These are phyloP conservation scores for Lasioglossum zephyrum DNA, from an alignment of 2,888 invertebrate species.

Conservation along the genomic window DNA sequence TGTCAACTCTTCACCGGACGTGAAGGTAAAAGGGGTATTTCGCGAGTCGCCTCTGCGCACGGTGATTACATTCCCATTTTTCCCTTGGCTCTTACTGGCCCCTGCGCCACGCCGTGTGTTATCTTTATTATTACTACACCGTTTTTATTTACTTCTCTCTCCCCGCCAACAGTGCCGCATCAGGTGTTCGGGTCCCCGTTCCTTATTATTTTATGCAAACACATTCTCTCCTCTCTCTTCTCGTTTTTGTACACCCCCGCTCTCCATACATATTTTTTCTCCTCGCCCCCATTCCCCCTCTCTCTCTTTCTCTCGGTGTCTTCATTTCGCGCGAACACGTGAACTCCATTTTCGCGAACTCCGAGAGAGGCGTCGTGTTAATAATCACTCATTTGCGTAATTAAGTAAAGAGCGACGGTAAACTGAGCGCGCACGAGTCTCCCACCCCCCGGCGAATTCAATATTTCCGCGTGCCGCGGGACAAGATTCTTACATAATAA, in stretches of 20 bases:
- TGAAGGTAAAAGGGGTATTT: slow-evolving; percentile 35
- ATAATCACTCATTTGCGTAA: slow-evolving; percentile 61
- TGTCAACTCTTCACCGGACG: slow-evolving; percentile 33
- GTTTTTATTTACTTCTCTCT: slow-evolving; percentile 33
- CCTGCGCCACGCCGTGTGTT: slow-evolving; percentile 25
- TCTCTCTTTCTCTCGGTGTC: slow-evolving; percentile 4
- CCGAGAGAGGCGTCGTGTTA: slow-evolving; percentile 37
- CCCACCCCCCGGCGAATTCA: slow-evolving; percentile 27
- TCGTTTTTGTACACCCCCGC: not conserved
- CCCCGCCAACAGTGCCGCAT: not conserved
- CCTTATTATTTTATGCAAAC: slow-evolving; percentile 60
- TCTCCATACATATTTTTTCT: not conserved
- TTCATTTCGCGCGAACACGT: slow-evolving; percentile 31
- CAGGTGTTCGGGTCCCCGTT: slow-evolving; percentile 26
- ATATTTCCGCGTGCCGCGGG: slow-evolving; percentile 16
- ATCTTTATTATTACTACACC: slow-evolving; percentile 52
- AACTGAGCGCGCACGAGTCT: slow-evolving; percentile 19
- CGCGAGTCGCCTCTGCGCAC: slow-evolving; percentile 38
- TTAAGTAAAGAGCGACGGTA: slow-evolving; percentile 48
- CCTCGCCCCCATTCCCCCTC: not conserved
- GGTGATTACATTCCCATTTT: slow-evolving; percentile 58
- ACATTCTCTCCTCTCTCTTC: slow-evolving; percentile 28
- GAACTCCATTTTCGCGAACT: slow-evolving; percentile 19
- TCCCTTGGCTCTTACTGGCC: slow-evolving; percentile 22
- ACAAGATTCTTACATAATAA: slow-evolving; percentile 44